Base-by-base conservation (phyloP, 1,140 invertebrate species). In the Andricus grossulariae region DNA sequence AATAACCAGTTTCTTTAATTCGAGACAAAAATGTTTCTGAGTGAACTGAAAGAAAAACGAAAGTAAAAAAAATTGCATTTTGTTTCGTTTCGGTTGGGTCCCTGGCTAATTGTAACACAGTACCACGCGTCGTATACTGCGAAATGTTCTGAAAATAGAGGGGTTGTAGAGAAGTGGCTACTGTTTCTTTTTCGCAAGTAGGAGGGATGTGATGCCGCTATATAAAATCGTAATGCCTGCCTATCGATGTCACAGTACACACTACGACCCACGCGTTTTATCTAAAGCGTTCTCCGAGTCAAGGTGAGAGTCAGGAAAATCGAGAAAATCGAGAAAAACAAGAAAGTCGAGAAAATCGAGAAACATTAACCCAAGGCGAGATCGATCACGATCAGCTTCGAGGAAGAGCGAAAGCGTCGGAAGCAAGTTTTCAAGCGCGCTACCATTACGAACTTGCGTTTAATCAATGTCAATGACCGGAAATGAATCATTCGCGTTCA, bases 171-270 rank as follows among this genome's bases (percentile, higher is more conserved):
- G 80, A 84, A 80, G 77, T 81, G 66, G 77, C 52, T 50, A 76
- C 78, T 79, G 72, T 75, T 81, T 81, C 74, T 79, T 80, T 83
- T 82, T 81, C 51, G 75, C 75, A 52, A 78, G 79, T 79, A 80
- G 87, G 83, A 86, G 87, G 87, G 83, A 79, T 77, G 79, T 66
- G 74, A 73, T 66, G 49, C 71, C 51, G 78, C 73, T 78, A 79
- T 89, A 89, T 89, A 89, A 89, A 89, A 86, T 86, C 82, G 79
- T 76, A 84, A 80, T 78, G 82, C 55, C 74, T 79, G 72, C 74
- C 78, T 83, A 83, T 87, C 66, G 57, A 81, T 81, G 84, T 82
- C 84, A 85, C 83, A 86, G 84, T 86, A 77, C 78, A 86, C 74
- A 51, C 75, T 60, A 76, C 74, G 79, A 51, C 77, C 72, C 72